Percentiles rank a stretch among this genome's conserved stretches.
phyloP scores from a whole-genome alignment of 92 coral and sea anemone species.

The Epizoanthus scotinus region DNA sequence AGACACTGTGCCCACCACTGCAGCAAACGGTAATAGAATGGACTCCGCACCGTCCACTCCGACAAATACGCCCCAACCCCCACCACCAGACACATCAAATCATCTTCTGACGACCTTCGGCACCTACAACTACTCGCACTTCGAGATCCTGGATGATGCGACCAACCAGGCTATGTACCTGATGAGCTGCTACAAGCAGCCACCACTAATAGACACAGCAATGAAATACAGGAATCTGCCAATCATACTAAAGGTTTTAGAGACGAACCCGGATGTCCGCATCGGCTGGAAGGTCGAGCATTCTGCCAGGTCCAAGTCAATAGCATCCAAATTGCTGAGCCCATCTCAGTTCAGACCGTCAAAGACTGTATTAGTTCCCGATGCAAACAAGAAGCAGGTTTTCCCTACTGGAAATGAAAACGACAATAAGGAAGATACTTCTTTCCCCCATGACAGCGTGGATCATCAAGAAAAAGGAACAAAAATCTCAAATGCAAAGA shows the following conservation, averaged over 20 bases:
- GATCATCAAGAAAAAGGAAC: neutral
- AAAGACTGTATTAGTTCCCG: slow-evolving; percentile 14
- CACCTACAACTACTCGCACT: slow-evolving; percentile 57
- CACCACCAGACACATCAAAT: slow-evolving; percentile 1
- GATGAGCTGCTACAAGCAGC: slow-evolving; percentile 39
- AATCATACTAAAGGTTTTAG: slow-evolving; percentile 50
- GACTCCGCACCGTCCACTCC: neutral
- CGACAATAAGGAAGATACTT: neutral
- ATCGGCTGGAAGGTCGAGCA: slow-evolving; percentile 72
- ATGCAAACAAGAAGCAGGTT: neutral
- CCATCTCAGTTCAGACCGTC: slow-evolving; percentile 31
- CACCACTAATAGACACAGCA: slow-evolving; percentile 61
- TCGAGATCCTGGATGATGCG: slow-evolving; percentile 62
- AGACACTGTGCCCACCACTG: slow-evolving; percentile 4
- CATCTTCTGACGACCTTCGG: slow-evolving; percentile 50
- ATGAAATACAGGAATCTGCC: slow-evolving; percentile 63
- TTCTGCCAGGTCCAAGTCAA: slow-evolving; percentile 28
- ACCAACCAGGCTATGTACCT: slow-evolving; percentile 63
- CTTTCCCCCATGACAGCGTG: neutral
- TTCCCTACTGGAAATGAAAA: neutral
- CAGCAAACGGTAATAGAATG: neutral
- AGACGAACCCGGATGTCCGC: slow-evolving; percentile 46
- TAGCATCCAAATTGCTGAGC: slow-evolving; percentile 8
- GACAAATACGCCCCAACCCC: slow-evolving; percentile 3
- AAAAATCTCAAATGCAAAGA: slow-evolving; percentile 39